These are phyloP conservation scores for Gymnopithys bicolor DNA, from an alignment of 2,797 vertebrate genomes.

Conservation along the genomic window DNA sequence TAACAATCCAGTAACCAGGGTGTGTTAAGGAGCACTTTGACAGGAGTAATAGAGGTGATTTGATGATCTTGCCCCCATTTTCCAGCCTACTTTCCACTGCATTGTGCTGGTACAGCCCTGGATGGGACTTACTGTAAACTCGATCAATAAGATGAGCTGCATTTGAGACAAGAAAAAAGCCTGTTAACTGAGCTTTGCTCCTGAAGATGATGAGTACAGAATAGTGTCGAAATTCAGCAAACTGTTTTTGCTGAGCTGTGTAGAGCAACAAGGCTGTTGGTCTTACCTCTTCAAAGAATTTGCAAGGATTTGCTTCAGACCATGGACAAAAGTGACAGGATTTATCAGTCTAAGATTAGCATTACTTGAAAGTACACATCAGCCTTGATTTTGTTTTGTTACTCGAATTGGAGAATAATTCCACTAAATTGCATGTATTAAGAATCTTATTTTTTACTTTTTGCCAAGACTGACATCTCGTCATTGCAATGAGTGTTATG, in stretches of 20 bases:
- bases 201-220: background rate
- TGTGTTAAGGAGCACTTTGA: background rate
- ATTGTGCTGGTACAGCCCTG: fast-evolving
- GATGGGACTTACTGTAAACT: background rate
- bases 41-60: background rate
- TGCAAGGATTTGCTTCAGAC: background rate
- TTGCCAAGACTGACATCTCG: background rate
- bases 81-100: background rate
- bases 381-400: background rate
- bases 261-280: background rate
- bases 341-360: background rate
- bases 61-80: background rate
- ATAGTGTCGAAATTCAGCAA: background rate
- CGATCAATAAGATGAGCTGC: background rate
- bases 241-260: background rate
- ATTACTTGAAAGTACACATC: background rate
- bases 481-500: background rate
- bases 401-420: background rate
- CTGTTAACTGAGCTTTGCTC: background rate
- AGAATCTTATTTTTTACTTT: conserved; percentile 1
- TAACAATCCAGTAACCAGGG: background rate
- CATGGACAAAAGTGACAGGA: background rate
- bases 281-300: background rate
- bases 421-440: background rate
- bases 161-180: background rate